phyloP scores from a whole-genome alignment of 2,113 vertebrate genomes.

The Gallinago media region DNA sequence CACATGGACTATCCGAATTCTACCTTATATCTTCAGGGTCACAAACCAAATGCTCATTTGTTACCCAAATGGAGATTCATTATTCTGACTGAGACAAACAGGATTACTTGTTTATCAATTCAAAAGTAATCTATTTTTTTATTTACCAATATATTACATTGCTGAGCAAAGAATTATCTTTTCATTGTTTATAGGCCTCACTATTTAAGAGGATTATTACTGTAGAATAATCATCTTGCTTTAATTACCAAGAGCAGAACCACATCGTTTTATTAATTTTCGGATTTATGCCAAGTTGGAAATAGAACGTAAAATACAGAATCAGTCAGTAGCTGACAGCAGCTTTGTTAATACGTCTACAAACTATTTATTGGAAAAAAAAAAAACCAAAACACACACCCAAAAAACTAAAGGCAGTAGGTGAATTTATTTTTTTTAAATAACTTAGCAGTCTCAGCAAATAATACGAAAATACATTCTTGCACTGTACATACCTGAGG shows the following conservation, averaged over 20 bases:
- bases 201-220: slow-evolving; percentile 64
- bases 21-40: slow-evolving; percentile 13
- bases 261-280: slow-evolving; percentile 53
- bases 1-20: neutral
- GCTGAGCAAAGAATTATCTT: slow-evolving; percentile 43
- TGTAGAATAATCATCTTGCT: slow-evolving; percentile 51
- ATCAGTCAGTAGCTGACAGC: slow-evolving; percentile 3
- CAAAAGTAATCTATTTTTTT: slow-evolving; percentile 53
- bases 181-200: slow-evolving; percentile 13
- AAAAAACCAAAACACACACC: neutral
- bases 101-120: slow-evolving; percentile 62
- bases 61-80: slow-evolving; percentile 39
- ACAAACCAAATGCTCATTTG: slow-evolving; percentile 24
- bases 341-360: slow-evolving; percentile 3
- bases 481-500: neutral
- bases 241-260: slow-evolving; percentile 52
- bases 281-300: slow-evolving; percentile 56
- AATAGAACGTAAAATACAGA: slow-evolving; percentile 32
- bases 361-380: neutral
- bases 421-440: neutral
- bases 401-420: neutral
- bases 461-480: neutral
- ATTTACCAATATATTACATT: slow-evolving; percentile 50
- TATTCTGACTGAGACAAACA: slow-evolving; percentile 46
- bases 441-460: neutral